These are phyloP conservation scores for Astyanax mexicanus DNA, from an alignment of 2,797 vertebrate genomes.

Conservation along the genomic window DNA sequence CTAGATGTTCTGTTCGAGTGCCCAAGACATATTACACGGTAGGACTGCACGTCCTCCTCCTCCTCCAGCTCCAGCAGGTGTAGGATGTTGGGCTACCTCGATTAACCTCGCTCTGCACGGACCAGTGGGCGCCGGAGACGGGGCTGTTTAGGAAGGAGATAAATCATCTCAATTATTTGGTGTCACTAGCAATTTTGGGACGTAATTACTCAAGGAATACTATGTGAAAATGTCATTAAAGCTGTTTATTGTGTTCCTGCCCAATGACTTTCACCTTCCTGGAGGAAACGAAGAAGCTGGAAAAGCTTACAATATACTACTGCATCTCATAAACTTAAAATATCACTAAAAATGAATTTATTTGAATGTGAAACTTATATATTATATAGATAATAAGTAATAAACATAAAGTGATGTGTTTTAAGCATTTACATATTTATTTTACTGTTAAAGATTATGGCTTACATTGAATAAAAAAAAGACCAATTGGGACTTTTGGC, in stretches of 20 bases:
- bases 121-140: constrained; percentile 10
- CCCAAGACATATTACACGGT: constrained; percentile 41
- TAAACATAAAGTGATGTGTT: too few relatives aligned
- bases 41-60: constrained; percentile 38
- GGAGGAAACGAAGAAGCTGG: not conserved
- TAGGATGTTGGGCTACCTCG: constrained; percentile 33
- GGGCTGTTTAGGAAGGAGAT: constrained; percentile 17
- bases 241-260: not conserved
- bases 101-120: constrained; percentile 32
- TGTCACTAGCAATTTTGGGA: constrained; percentile 28
- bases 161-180: constrained; percentile 44
- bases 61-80: constrained; percentile 36
- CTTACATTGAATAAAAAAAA: too few relatives aligned
- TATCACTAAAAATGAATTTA: too few relatives aligned
- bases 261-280: not conserved
- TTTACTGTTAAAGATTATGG: too few relatives aligned
- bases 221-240: constrained; percentile 26
- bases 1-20: constrained; percentile 48
- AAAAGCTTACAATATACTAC: too few relatives aligned
- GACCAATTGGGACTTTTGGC: too few relatives aligned
- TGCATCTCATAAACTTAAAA: too few relatives aligned
- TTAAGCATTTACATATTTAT: too few relatives aligned
- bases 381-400: too few relatives aligned
- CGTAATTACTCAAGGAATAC: constrained; percentile 26
- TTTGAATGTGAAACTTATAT: too few relatives aligned